phyloP scores from a whole-genome alignment of 2,797 vertebrate genomes.

The Myiotriccus ornatus region DNA sequence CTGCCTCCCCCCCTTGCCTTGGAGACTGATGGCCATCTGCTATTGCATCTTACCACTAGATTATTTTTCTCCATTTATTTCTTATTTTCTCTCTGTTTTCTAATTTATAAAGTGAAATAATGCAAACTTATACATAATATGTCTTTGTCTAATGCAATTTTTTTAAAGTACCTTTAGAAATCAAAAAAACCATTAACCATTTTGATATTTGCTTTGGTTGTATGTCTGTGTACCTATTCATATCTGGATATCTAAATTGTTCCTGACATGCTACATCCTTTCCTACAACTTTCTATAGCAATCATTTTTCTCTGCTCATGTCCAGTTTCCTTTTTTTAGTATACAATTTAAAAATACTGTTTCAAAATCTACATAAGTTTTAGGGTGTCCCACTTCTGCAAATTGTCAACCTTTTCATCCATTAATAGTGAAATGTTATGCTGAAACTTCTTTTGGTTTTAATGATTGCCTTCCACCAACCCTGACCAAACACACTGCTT shows the following conservation, averaged over 20 bases:
- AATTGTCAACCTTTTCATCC: neutral
- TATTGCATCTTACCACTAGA: neutral
- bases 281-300: neutral
- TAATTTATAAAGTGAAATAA: neutral
- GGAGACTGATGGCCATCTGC: neutral
- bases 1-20: accelerated
- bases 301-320: neutral
- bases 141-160: neutral
- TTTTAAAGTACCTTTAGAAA: neutral
- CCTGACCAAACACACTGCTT: neutral
- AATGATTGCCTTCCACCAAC: neutral
- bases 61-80: neutral
- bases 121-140: neutral
- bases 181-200: neutral
- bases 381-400: neutral
- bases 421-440: neutral
- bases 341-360: neutral
- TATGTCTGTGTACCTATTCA: neutral
- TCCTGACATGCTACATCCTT: neutral
- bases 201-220: neutral
- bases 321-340: neutral
- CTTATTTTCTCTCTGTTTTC: neutral
- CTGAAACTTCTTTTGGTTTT: neutral
- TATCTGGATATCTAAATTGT: neutral
- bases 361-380: neutral